Evolutionary conservation across 2,113 vertebrate species (phyloP).

Genomic region (Onychostoma macrolepis): DNA sequence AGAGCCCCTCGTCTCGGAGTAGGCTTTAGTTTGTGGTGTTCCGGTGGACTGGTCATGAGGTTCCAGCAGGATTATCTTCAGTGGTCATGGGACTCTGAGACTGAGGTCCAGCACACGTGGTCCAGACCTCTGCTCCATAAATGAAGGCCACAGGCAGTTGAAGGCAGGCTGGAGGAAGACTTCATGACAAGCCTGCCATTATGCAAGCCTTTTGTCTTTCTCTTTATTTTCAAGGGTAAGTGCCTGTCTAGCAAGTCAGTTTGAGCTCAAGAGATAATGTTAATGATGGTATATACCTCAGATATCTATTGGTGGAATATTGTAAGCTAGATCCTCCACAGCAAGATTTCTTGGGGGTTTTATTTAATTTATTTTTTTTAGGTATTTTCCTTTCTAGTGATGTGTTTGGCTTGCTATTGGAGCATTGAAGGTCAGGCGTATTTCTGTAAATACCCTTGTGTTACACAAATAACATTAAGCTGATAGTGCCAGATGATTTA

Average conservation of each 20-base stretch:
- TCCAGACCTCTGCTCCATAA: constrained; percentile 64
- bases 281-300: background rate
- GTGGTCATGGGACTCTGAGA: constrained; percentile 85
- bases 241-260: background rate
- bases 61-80: constrained; percentile 88
- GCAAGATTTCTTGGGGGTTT: background rate
- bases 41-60: constrained; percentile 81
- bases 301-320: constrained; percentile 5
- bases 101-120: constrained; percentile 86
- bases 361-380: too few species aligned
- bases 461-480: background rate
- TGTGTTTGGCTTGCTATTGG: background rate
- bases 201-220: background rate
- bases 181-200: background rate
- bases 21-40: constrained; percentile 28
- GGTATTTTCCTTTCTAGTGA: background rate
- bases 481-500: background rate
- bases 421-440: background rate
- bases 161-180: background rate
- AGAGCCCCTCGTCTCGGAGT: constrained; percentile 58
- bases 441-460: background rate
- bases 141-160: constrained; percentile 9
- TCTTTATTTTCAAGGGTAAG: constrained; percentile 9
- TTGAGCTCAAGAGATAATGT: background rate
- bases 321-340: background rate